Percentiles rank a stretch among this genome's conserved stretches.
These are phyloP conservation scores for Rotaria sp. DNA, from an alignment of 2,888 invertebrate species.

Conservation along the genomic window DNA sequence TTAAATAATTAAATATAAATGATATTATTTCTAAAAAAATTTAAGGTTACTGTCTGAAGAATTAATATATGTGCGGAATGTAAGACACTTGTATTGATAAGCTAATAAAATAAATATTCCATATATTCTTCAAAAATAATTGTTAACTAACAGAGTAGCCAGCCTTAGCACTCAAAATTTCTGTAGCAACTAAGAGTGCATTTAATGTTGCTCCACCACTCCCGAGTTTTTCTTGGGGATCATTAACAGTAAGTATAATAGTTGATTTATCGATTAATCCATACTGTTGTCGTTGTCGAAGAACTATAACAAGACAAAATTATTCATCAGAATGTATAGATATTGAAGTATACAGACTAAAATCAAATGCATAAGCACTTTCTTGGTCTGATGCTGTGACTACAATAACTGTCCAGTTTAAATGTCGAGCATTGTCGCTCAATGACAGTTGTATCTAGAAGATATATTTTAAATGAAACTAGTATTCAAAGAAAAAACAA, in stretches of 20 bases:
- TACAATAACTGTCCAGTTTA: neutral
- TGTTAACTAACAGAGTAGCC: slow-evolving; percentile 53
- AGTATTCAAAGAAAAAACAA: too few species aligned
- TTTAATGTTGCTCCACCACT: slow-evolving; percentile 60
- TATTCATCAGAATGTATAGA: neutral
- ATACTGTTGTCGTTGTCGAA: slow-evolving; percentile 20
- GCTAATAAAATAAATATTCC: slow-evolving; percentile 44
- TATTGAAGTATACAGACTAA: neutral
- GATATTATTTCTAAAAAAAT: neutral
- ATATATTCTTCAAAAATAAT: neutral
- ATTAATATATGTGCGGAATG: slow-evolving; percentile 53
- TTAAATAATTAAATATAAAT: neutral
- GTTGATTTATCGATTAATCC: slow-evolving; percentile 43
- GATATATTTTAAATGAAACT: neutral
- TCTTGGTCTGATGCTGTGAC: neutral
- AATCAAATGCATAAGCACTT: slow-evolving; percentile 21
- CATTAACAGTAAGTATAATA: slow-evolving; percentile 56
- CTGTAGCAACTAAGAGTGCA: slow-evolving; percentile 57
- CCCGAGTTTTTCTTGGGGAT: slow-evolving; percentile 54
- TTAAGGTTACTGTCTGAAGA: slow-evolving; percentile 53
- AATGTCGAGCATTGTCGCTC: neutral
- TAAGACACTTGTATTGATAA: slow-evolving; percentile 54
- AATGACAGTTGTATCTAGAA: neutral
- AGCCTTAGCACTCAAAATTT: slow-evolving; percentile 55
- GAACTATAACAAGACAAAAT: neutral